These are phyloP conservation scores for Rousettus leschenaultii DNA, from an alignment of 2,113 vertebrate species.

Conservation along the genomic window DNA sequence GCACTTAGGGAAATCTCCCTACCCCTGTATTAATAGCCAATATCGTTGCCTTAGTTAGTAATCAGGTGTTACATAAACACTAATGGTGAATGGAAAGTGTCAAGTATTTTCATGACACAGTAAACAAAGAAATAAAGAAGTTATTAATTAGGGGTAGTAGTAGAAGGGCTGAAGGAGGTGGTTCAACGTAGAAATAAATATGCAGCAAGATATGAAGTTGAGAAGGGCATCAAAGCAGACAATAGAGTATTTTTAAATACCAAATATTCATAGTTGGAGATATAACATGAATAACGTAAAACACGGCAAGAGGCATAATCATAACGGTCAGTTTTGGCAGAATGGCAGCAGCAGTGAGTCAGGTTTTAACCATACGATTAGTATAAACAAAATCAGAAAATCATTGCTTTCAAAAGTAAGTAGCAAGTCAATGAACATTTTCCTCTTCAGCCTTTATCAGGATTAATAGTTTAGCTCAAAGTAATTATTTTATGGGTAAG, in stretches of 20 bases:
- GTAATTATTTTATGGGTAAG: not conserved
- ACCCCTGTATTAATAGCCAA: not conserved
- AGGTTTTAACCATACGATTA: not conserved
- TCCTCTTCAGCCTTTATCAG: not conserved
- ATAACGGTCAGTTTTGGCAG: not conserved
- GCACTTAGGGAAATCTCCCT: not conserved
- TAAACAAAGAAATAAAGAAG: not conserved
- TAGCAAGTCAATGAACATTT: not conserved
- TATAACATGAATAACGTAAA: not conserved
- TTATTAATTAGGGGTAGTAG: not conserved
- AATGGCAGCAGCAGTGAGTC: not conserved
- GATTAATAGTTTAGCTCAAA: not conserved
- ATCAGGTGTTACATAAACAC: not conserved
- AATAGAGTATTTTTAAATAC: not conserved
- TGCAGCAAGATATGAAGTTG: not conserved
- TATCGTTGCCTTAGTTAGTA: not conserved
- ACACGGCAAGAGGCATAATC: not conserved
- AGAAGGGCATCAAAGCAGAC: not conserved
- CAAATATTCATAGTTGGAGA: not conserved
- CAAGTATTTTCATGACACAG: not conserved
- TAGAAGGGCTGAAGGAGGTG: not conserved
- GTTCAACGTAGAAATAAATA: not conserved
- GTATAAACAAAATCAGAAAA: not conserved
- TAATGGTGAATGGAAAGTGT: not conserved
- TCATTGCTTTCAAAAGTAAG: not conserved